Percentiles rank a stretch among this genome's conserved stretches.
phyloP scores from a whole-genome alignment of 1,140 invertebrate species.

The Eurytemora carolleeae region DNA sequence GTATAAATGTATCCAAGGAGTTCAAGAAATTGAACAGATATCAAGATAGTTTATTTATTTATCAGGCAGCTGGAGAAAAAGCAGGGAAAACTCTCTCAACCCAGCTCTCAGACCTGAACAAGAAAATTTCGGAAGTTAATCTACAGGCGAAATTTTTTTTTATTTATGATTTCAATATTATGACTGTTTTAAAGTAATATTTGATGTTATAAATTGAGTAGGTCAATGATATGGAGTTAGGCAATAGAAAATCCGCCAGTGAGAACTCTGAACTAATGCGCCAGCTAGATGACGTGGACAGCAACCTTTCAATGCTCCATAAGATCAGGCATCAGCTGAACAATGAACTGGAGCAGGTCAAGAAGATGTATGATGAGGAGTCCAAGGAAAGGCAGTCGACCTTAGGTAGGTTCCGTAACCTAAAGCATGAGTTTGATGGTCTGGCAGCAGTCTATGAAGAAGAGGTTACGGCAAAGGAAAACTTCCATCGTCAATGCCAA shows the following conservation, averaged over 20 bases:
- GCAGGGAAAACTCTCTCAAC: slow-evolving; percentile 84
- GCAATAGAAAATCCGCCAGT: slow-evolving; percentile 29
- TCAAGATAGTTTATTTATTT: neutral
- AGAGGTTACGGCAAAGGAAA: slow-evolving; percentile 43
- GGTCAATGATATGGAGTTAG: slow-evolving; percentile 42
- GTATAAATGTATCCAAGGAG: no score
- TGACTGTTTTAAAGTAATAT: slow-evolving; percentile 42
- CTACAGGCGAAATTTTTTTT: slow-evolving; percentile 32
- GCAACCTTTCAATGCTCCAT: neutral
- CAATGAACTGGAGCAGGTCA: slow-evolving; percentile 88
- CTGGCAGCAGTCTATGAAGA: slow-evolving; percentile 39
- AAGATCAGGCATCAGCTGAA: slow-evolving; percentile 75
- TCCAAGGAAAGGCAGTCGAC: slow-evolving; percentile 65
- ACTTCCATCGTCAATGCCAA: slow-evolving; percentile 36
- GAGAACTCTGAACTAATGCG: neutral
- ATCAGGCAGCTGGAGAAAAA: slow-evolving; percentile 81
- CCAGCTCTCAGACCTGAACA: slow-evolving; percentile 79
- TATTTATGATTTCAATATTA: no score
- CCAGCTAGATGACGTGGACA: neutral
- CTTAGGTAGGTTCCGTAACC: slow-evolving; percentile 84
- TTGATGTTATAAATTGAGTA: slow-evolving; percentile 36
- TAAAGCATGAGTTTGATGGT: slow-evolving; percentile 92
- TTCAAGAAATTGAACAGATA: no score
- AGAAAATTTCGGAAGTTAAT: slow-evolving; percentile 86
- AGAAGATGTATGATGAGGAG: slow-evolving; percentile 89